phyloP scores from a whole-genome alignment of 1,140 invertebrate species.

The Monomorium pharaonis region DNA sequence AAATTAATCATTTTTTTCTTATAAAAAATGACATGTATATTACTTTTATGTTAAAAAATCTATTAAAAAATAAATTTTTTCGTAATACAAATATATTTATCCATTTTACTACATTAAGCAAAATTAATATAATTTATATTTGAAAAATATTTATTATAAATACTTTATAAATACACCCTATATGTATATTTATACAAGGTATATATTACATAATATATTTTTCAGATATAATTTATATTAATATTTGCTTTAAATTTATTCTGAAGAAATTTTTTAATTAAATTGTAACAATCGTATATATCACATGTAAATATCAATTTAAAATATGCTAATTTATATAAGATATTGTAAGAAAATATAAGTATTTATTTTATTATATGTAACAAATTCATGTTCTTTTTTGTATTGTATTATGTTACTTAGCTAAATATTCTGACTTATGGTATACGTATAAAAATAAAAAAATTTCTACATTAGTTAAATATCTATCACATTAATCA shows the following conservation, averaged over 20 bases:
- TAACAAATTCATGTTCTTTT: constrained; percentile 44
- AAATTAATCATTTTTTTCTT: not conserved
- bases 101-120: not conserved
- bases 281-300: not conserved
- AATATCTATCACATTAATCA: not conserved
- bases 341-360: constrained; percentile 44
- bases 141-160: not conserved
- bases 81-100: not conserved
- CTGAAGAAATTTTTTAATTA: not conserved
- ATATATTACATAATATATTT: not conserved
- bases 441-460: constrained; percentile 49
- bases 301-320: not conserved
- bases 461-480: constrained; percentile 48
- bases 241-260: not conserved
- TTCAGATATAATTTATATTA: constrained; percentile 9
- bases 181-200: not conserved
- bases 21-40: not conserved
- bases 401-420: constrained; percentile 57
- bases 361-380: constrained; percentile 60
- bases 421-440: constrained; percentile 37
- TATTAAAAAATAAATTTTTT: not conserved
- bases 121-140: not conserved
- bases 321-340: not conserved
- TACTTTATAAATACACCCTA: not conserved
- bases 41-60: not conserved